A percentile compares a stretch with the other conserved stretches of the same genome.
phyloP scores from a whole-genome alignment of 2,888 invertebrate genomes.

The Tridacna gigas region DNA sequence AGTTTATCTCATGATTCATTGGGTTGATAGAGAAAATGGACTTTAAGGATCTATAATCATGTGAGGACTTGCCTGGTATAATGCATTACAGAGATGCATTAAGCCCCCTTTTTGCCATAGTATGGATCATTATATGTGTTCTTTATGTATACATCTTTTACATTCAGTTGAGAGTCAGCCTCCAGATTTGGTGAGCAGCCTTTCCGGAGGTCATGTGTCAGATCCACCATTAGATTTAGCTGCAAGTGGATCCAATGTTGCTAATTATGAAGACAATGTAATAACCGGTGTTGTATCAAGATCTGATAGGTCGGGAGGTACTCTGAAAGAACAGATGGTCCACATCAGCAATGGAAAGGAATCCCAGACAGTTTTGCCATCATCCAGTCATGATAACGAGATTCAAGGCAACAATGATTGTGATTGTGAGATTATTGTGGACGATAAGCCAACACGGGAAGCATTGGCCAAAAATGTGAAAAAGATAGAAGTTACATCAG shows the following conservation, averaged over 20 bases:
- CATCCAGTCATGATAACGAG: slow-evolving; percentile 24
- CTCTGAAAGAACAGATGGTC: neutral
- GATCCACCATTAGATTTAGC: neutral
- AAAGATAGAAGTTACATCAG: slow-evolving; percentile 1
- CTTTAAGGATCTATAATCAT: too few species aligned
- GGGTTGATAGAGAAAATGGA: too few species aligned
- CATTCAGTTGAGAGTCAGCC: slow-evolving; percentile 8
- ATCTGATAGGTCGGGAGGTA: neutral
- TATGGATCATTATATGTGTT: too few species aligned
- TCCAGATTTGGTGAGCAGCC: slow-evolving; percentile 45
- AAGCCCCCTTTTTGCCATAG: too few species aligned
- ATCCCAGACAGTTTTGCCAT: slow-evolving; percentile 8
- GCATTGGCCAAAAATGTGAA: slow-evolving; percentile 20
- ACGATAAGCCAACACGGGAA: slow-evolving; percentile 32
- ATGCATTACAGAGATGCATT: too few species aligned
- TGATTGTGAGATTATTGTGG: slow-evolving; percentile 59
- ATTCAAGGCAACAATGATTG: slow-evolving; percentile 35
- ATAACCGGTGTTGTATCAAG: neutral
- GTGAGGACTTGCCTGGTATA: too few species aligned
- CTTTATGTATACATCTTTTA: too few species aligned
- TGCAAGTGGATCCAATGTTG: neutral
- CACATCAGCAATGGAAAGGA: neutral
- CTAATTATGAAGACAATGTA: too few species aligned
- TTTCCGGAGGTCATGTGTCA: slow-evolving; percentile 20
- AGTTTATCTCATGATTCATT: too few species aligned